Evolutionary conservation across 2,888 invertebrate genomes (phyloP), one percentile per base, ranked within the genome.

Genomic region (Ochropacha duplaris): DNA sequence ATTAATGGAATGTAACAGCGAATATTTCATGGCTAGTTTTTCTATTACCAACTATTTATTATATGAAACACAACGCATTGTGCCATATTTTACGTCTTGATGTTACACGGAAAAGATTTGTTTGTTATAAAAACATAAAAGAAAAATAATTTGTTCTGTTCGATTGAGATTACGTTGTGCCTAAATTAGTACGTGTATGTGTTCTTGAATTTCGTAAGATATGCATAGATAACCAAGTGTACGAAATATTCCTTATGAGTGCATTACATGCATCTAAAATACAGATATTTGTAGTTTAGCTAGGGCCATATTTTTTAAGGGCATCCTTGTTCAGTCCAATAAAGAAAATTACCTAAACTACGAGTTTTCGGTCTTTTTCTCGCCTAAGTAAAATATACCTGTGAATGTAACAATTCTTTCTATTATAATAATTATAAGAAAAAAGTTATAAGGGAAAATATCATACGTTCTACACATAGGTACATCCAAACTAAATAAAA

Each of bases 1-100:
- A 34, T 50, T 34, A 55, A 55, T 54, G 49, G 19, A 52, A 52
- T 34, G 19, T 52, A 52, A 31, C 31, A 12, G 24, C 52, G 12
- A 22, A 31, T 19, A 19, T 31, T 19, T 19, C 16, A 31, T 52
- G 12, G 19, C 11, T 22, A 11, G 28, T 6, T 31, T 44, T 44
- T n/a, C 16, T 16, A 39, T 39, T 36, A n/a, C n/a, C 12, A 11
- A 31, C 31, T 12, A 31, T 36, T 39, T 39, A n/a, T 5, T 44
- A 44, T 44, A 44, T 19, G 19, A n/a, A 44, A 6, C 19, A n/a
- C 44, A 44, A n/a, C 44, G 19, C 44, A 9, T 44, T 44, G 44
- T 19, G 9, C n/a, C 19, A 9, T 44, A 44, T 44, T 44, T 44
- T 44, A 44, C 9, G 19, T 44, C 6, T 44, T 44, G 2, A 9